Base-by-base conservation (phyloP, 2,888 invertebrate genomes). In the Heliconius aoede region DNA sequence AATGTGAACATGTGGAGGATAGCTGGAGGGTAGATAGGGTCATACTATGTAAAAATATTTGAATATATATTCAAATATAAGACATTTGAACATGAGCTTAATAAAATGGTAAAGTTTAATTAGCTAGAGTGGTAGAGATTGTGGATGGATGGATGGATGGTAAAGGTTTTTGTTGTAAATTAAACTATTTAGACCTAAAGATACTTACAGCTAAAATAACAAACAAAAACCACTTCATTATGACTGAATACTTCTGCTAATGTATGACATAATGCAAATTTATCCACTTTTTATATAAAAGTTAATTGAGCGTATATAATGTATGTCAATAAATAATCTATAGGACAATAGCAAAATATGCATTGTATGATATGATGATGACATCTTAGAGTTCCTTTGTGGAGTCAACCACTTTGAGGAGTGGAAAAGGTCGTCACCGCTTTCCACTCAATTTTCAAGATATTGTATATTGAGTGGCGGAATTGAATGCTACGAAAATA, bases 261-360 rank as follows among this genome's bases (percentile, higher is more conserved):
- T 51, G 15, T n/a, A 30, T 69, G 30, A n/a, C 7, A 55, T 2
- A 46, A 3, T 11, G 1, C 28, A 46, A 68, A 13, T n/a, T 7
- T 21, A 5, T 28, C 11, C 13, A 68, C 64, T 65, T 36, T 69
- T 51, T 69, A 69, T 69, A 69, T 69, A 30, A 28, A 69, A 55
- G n/a, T 26, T 3, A 5, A 51, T n/a, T 28, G 15, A 69, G 51
- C 51, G 69, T 69, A 21, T 13, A 55, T 51, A 55, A 69, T 69
- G 21, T 69, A 55, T 51, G 69, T 28, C 13, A 69, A 69, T 55
- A 55, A n/a, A 51, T 30, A 55, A 30, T 26, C 30, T 26, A 55
- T 51, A 13, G 3, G n/a, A 26, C 28, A 69, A 69, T 55, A 13
- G 11, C n/a, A 13, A 55, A 69, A 30, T 69, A 30, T 51, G 30